These are phyloP conservation scores for Melinaea marsaeus DNA, from an alignment of 2,888 invertebrate genomes.

Conservation along the genomic window DNA sequence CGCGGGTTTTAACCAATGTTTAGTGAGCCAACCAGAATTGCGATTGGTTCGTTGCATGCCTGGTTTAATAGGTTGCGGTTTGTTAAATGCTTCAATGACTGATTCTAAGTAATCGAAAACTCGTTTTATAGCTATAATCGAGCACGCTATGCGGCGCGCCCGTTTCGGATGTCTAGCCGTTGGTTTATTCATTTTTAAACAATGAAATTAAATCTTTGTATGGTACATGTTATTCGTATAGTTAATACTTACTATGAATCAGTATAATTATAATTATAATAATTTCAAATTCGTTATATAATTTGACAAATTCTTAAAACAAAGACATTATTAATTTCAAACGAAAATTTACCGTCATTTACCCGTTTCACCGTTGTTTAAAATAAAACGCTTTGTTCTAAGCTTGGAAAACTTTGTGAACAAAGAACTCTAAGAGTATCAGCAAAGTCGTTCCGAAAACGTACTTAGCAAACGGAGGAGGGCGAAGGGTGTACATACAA, in stretches of 20 bases:
- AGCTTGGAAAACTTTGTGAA: constrained; percentile 6
- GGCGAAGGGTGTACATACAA: constrained; percentile 27
- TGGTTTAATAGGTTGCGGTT: constrained; percentile 25
- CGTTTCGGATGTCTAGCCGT: constrained; percentile 8
- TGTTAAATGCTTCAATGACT: constrained; percentile 27
- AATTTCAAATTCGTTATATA: background rate
- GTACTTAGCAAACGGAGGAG: constrained; percentile 20
- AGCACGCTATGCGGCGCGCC: constrained; percentile 16
- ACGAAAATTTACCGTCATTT: constrained; percentile 6
- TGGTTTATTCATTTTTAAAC: constrained; percentile 8
- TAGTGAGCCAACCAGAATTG: constrained; percentile 20
- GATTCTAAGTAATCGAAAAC: constrained; percentile 25
- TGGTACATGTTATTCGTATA: background rate
- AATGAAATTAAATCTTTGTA: background rate
- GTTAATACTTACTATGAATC: background rate
- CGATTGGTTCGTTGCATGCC: constrained; percentile 26
- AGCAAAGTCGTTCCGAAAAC: constrained; percentile 15
- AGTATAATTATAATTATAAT: background rate
- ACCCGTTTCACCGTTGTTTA: constrained; percentile 4
- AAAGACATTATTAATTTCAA: constrained; percentile 3
- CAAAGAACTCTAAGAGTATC: constrained; percentile 7
- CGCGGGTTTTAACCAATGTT: constrained; percentile 17
- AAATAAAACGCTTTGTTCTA: constrained; percentile 12
- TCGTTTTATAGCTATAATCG: constrained; percentile 18
- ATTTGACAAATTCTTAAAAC: background rate